Base-by-base conservation (phyloP, 2,113 vertebrate genomes). In the Isichthys henryi region DNA sequence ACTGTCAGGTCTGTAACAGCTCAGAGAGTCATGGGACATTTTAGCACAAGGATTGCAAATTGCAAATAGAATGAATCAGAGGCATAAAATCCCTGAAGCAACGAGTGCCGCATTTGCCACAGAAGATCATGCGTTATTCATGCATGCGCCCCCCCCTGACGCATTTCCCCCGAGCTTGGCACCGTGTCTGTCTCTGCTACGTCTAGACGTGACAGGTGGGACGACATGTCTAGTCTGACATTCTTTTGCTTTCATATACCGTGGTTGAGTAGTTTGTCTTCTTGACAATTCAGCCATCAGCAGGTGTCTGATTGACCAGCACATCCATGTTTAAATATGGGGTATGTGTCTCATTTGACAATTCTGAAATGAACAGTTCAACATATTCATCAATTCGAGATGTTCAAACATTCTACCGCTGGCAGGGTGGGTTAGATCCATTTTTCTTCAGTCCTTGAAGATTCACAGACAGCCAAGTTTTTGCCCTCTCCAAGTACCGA, bases 91-190 rank as follows among this genome's bases (percentile, higher is more conserved):
- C 74, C 46, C n/a, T 48, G 27, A 48, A 77, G 23, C 62, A 13
- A 27, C 2, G n/a, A 49, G 43, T 0, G 1, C 5, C 50, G 39
- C 74, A 84, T 39, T 52, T 21, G 35, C 39, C 39, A 17, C 45
- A 46, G 83, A 89, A 46, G 83, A 89, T 89, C 53, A 49, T 86
- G 35, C 15, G 31, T 77, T 87, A 80, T 90, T 58, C 92, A 74
- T 90, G 88, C 90, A 89, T 88, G 91, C 91, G 92, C 3, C 19
- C 90, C 39, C 39, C 39, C 93, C 91, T 92, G 88, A 91, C 91
- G 93, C 92, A 88, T 90, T 92, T 92, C 94, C 94, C 94, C 95
- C 91, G 23, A 70, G 92, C 87, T 90, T 2, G 91, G 91, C 0
- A 11, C 70, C 1, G 70, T 35, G 70, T 11, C 70, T 77, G 31